Evolutionary conservation across 2,888 invertebrate genomes (phyloP).

Genomic region (Thymelicus lineola): DNA sequence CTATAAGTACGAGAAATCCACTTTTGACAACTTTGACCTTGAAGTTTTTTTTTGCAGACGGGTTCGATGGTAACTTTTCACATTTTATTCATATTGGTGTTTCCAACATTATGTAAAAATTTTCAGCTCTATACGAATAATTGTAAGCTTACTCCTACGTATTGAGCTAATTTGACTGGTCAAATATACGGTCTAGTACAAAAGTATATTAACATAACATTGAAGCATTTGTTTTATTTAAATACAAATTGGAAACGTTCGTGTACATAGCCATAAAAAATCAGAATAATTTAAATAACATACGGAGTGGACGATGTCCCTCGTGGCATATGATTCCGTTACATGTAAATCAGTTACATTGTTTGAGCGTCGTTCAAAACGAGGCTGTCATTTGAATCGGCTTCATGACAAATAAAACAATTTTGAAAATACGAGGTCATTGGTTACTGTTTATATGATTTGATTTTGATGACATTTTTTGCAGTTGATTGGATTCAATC

Average conservation of each 20-base stretch:
- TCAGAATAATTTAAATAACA: slow-evolving; percentile 23
- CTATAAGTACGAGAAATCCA: too few species aligned
- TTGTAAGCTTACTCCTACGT: too few species aligned
- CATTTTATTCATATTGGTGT: too few species aligned
- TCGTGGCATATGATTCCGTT: slow-evolving; percentile 33
- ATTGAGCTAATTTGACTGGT: too few species aligned
- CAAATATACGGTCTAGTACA: too few species aligned
- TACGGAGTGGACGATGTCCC: slow-evolving; percentile 18
- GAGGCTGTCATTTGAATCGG: slow-evolving; percentile 26
- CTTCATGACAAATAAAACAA: slow-evolving; percentile 32
- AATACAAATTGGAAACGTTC: slow-evolving; percentile 29
- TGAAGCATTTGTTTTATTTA: slow-evolving; percentile 23
- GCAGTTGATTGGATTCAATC: too few species aligned
- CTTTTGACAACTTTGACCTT: too few species aligned
- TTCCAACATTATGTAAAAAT: too few species aligned
- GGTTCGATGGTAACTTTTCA: too few species aligned
- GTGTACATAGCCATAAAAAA: slow-evolving; percentile 16
- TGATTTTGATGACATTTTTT: not conserved
- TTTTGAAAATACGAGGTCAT: slow-evolving; percentile 21
- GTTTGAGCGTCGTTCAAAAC: slow-evolving; percentile 36
- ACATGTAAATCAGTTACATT: slow-evolving; percentile 38
- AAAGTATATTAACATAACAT: not conserved
- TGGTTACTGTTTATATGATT: slow-evolving; percentile 16
- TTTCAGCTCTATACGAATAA: too few species aligned
- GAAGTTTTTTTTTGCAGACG: too few species aligned